These are phyloP conservation scores for Eriocheir sinensis DNA, from an alignment of 1,140 invertebrate genomes.

Conservation along the genomic window DNA sequence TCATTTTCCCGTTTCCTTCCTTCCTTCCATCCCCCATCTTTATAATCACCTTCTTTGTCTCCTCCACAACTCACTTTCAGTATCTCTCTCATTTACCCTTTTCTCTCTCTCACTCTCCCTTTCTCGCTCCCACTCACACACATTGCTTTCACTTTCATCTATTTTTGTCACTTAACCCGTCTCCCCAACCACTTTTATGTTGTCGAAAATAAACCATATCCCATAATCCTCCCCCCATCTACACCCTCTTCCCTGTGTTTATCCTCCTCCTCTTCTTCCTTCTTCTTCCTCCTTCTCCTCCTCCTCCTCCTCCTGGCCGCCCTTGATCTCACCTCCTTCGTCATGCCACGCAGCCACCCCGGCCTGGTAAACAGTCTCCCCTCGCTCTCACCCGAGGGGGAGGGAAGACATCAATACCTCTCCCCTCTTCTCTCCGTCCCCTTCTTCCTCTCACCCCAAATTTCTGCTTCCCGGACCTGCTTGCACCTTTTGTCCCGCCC, in stretches of 20 bases:
- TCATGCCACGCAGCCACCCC: not conserved
- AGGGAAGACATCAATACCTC: not conserved
- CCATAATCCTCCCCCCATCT: not conserved
- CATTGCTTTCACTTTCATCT: not conserved
- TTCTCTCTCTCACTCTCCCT: not conserved
- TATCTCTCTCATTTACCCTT: no score
- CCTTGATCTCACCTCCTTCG: no score
- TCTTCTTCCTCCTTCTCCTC: not conserved
- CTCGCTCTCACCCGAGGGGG: not conserved
- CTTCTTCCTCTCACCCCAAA: not conserved
- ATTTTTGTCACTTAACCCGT: not conserved
- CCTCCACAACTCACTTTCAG: no score
- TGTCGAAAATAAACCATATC: not conserved
- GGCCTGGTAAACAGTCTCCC: not conserved
- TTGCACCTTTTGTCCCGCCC: not conserved
- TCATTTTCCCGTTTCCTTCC: no score
- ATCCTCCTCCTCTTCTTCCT: no score
- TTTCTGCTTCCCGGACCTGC: not conserved
- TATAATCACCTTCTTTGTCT: no score
- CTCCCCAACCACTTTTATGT: not conserved
- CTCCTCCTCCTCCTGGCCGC: not conserved
- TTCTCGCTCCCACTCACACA: not conserved
- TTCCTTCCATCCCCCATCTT: no score
- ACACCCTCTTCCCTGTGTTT: not conserved
- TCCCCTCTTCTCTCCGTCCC: not conserved